phyloP scores from a whole-genome alignment of 2,888 invertebrate species.

The Isoperla grammatica region DNA sequence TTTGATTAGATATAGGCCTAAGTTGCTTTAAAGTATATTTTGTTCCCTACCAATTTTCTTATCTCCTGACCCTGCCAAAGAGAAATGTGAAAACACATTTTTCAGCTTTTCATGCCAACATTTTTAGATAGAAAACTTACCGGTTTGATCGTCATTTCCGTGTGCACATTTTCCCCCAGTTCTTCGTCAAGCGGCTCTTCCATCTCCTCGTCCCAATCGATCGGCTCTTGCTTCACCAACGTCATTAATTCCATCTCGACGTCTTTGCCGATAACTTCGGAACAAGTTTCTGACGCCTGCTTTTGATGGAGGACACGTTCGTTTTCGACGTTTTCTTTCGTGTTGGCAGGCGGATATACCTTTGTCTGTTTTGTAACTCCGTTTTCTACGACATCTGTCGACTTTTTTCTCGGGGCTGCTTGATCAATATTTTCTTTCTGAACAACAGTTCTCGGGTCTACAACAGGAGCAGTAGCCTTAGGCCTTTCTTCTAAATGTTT shows the following conservation, averaged over 20 bases:
- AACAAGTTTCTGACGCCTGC: neutral
- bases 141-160: slow-evolving; percentile 64
- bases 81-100: too few relatives aligned
- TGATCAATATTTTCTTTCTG: neutral
- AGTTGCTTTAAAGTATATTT: too few relatives aligned
- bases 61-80: too few relatives aligned
- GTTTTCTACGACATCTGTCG: neutral
- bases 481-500: too few relatives aligned
- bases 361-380: neutral
- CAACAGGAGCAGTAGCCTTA: too few relatives aligned
- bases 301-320: neutral
- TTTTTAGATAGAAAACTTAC: too few relatives aligned
- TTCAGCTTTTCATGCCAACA: too few relatives aligned
- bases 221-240: slow-evolving; percentile 56
- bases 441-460: too few relatives aligned
- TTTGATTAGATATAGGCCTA: too few relatives aligned
- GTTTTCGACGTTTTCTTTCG: neutral
- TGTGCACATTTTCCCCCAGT: slow-evolving; percentile 56
- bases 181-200: slow-evolving; percentile 43
- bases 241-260: slow-evolving; percentile 21
- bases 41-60: too few relatives aligned
- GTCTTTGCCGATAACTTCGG: neutral
- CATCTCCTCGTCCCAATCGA: slow-evolving; percentile 64
- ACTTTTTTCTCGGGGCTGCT: neutral
- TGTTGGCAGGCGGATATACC: neutral